These are phyloP conservation scores for Oophaga pumilio DNA, from an alignment of 2,113 vertebrate species.

Conservation along the genomic window DNA sequence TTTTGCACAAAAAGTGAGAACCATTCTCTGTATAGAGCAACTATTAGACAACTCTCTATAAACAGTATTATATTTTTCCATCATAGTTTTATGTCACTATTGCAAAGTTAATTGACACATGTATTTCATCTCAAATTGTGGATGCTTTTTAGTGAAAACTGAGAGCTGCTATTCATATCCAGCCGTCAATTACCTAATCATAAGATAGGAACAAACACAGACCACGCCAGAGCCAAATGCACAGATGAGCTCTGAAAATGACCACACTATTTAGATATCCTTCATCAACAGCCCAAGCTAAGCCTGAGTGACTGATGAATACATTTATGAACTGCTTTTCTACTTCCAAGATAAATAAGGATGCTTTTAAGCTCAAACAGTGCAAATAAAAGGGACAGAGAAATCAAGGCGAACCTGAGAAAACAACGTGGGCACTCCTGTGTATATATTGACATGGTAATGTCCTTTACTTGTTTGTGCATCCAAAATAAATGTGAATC, in stretches of 20 bases:
- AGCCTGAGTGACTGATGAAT: constrained; percentile 8
- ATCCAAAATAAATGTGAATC: constrained; percentile 17
- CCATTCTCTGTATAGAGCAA: too few species aligned
- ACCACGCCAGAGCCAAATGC: constrained; percentile 14
- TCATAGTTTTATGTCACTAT: too few species aligned
- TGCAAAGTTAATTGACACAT: not conserved
- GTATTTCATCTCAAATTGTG: not conserved
- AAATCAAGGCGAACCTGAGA: constrained; percentile 15
- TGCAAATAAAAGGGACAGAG: constrained; percentile 7
- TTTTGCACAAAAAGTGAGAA: too few species aligned
- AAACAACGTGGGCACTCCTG: constrained; percentile 8
- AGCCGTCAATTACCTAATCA: constrained; percentile 9
- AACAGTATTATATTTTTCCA: too few species aligned
- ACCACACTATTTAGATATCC: constrained; percentile 34
- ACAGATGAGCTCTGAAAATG: constrained; percentile 17
- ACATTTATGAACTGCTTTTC: constrained; percentile 28
- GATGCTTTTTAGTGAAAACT: not conserved
- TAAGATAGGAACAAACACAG: constrained; percentile 22
- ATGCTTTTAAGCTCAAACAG: constrained; percentile 37
- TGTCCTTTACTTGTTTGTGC: constrained; percentile 37
- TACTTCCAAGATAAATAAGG: constrained; percentile 47
- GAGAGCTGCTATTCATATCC: not conserved
- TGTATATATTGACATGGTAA: constrained; percentile 24
- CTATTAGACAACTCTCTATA: too few species aligned
- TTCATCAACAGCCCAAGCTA: not conserved